Percentiles rank a stretch among this genome's conserved stretches.
Conservation (phyloP, 2,797 vertebrate species). For the Enteromius fasciolatus region DNA sequence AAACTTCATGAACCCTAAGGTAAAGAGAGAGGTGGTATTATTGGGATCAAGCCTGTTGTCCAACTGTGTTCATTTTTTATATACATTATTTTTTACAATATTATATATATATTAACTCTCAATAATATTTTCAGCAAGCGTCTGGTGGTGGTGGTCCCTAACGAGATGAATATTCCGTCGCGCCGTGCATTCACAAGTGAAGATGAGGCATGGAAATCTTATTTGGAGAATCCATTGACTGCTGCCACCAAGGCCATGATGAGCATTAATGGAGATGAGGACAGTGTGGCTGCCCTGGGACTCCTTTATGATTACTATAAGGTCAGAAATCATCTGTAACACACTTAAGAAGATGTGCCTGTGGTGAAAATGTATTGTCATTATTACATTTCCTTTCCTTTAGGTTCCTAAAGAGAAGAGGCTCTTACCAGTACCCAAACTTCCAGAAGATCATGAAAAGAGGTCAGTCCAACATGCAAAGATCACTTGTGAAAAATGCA, state of each 20-base stretch:
- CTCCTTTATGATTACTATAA: slow-evolving; percentile 98
- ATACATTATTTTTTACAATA: not conserved
- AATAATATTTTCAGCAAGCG: slow-evolving; percentile 83
- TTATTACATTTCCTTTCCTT: slow-evolving; percentile 50
- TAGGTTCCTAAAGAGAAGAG: slow-evolving; percentile 98
- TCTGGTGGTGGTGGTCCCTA: slow-evolving; percentile 93
- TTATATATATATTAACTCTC: not conserved
- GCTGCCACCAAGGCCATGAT: slow-evolving; percentile 99
- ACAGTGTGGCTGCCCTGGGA: slow-evolving; percentile 94
- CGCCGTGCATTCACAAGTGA: slow-evolving; percentile 94
- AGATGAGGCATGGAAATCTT: slow-evolving; percentile 97
- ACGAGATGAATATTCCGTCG: slow-evolving; percentile 87
- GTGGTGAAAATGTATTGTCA: not conserved
- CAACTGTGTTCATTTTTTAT: not conserved
- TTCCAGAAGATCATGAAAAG: slow-evolving; percentile 56
- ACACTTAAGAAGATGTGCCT: not conserved
- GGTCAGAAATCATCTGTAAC: slow-evolving; percentile 71
- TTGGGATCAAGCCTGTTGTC: slow-evolving; percentile 35
- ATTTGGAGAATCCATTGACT: slow-evolving; percentile 96
- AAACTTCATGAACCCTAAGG: slow-evolving; percentile 49
- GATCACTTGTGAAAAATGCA: not conserved
- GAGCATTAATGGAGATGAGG: slow-evolving; percentile 98
- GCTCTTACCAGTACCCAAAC: slow-evolving; percentile 84
- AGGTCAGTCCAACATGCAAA: slow-evolving; percentile 36
- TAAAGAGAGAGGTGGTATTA: slow-evolving; percentile 45